phyloP scores from a whole-genome alignment of 2,113 vertebrate species.

The Corydoras sp. region DNA sequence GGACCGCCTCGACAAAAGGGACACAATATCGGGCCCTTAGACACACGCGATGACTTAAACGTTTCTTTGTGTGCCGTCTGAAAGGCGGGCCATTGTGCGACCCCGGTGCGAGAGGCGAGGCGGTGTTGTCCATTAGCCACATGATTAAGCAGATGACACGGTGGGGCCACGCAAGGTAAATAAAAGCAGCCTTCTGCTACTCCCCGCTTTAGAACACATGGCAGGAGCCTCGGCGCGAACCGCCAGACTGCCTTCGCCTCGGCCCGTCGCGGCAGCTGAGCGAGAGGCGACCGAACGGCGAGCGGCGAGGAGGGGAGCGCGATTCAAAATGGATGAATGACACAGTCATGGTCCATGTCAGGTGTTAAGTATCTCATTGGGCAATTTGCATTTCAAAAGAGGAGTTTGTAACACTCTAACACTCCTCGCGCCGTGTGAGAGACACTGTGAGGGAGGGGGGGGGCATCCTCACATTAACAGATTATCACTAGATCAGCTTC shows the following conservation, averaged over 20 bases:
- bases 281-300: conserved; percentile 22
- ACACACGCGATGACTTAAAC: conserved; percentile 87
- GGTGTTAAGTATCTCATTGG: conserved; percentile 74
- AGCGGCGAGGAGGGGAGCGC: conserved; percentile 37
- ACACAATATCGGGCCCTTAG: conserved; percentile 74
- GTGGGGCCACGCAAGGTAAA: conserved; percentile 83
- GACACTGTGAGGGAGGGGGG: conserved; percentile 44
- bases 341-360: conserved; percentile 63
- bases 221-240: conserved; percentile 38
- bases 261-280: conserved; percentile 71
- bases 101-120: conserved; percentile 67
- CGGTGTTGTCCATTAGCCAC: conserved; percentile 83
- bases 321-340: conserved; percentile 66
- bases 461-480: conserved; percentile 57
- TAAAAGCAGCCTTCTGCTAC: conserved; percentile 90
- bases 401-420: conserved; percentile 38
- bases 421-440: conserved; percentile 37
- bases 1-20: conserved; percentile 79
- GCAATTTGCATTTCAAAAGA: conserved; percentile 72
- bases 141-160: conserved; percentile 96
- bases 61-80: conserved; percentile 90
- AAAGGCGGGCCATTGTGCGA: conserved; percentile 83
- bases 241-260: conserved; percentile 35
- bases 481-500: conserved; percentile 58
- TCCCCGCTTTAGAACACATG: conserved; percentile 72